Evolutionary conservation across 2,113 vertebrate genomes (phyloP).

Genomic region (Syrrhaptes paradoxus): DNA sequence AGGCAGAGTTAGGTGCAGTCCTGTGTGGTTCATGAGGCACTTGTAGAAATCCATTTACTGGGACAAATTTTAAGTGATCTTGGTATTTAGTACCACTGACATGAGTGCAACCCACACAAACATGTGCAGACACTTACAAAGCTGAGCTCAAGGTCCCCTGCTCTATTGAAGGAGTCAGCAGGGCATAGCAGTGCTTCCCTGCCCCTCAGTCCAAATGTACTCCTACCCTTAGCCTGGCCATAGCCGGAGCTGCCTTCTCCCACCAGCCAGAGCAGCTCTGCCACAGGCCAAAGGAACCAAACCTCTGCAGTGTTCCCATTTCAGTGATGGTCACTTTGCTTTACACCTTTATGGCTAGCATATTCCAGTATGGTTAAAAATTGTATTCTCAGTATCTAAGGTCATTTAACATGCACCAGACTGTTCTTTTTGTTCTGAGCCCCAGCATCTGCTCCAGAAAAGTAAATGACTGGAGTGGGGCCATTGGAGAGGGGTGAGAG

Average conservation of each 20-base stretch:
- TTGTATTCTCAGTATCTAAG: background rate
- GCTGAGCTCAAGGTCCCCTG: background rate
- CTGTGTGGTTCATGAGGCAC: accelerated
- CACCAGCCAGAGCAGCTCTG: background rate
- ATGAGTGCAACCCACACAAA: accelerated
- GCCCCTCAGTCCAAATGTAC: background rate
- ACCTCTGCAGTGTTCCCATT: accelerated
- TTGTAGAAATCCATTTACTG: background rate
- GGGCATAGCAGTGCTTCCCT: background rate
- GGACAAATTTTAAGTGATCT: background rate
- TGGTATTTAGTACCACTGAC: accelerated
- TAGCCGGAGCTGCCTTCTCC: background rate
- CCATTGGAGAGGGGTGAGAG: background rate
- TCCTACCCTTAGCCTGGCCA: accelerated
- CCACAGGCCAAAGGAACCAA: background rate
- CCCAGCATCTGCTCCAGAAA: background rate
- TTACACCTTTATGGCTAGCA: background rate
- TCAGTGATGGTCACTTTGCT: background rate
- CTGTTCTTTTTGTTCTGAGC: background rate
- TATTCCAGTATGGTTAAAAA: background rate
- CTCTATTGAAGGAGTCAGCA: background rate
- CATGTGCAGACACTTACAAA: accelerated
- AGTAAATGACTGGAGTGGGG: background rate
- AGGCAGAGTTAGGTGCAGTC: background rate
- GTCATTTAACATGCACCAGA: background rate